A percentile compares a stretch with the other conserved stretches of the same genome.
Evolutionary conservation across 2,888 invertebrate species (phyloP).

Genomic region (Subacronicta megacephala): DNA sequence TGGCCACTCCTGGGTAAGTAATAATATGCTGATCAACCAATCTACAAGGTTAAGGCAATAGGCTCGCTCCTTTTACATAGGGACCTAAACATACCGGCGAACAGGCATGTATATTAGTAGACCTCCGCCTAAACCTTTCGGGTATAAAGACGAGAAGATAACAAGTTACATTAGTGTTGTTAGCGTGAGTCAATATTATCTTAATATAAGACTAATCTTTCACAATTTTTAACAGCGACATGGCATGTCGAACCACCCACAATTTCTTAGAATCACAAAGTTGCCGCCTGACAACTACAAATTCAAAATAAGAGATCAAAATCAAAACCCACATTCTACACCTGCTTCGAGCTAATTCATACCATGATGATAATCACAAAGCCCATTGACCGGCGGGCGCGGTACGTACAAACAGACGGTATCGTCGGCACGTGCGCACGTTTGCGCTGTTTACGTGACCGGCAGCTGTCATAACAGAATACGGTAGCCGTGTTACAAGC

Average conservation of each 20-base stretch:
- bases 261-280: background rate
- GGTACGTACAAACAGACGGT: constrained; percentile 74
- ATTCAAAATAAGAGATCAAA: background rate
- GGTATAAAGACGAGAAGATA: too few species aligned
- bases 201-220: too few species aligned
- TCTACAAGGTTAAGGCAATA: too few species aligned
- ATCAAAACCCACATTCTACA: constrained; percentile 11
- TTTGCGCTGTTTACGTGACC: constrained; percentile 77
- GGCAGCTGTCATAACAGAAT: constrained; percentile 78
- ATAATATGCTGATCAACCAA: too few species aligned
- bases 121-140: too few species aligned
- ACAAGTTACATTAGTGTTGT: too few species aligned
- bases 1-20: too few species aligned
- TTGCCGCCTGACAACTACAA: background rate
- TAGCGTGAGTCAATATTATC: too few species aligned
- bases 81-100: too few species aligned
- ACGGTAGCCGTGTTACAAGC: constrained; percentile 56
- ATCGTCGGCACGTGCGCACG: constrained; percentile 75
- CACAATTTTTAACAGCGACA: too few species aligned
- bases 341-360: constrained; percentile 33
- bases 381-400: constrained; percentile 49
- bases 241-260: background rate
- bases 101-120: too few species aligned
- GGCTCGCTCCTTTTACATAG: too few species aligned
- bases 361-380: constrained; percentile 37